Evolutionary conservation across 2,888 invertebrate species (phyloP), one percentile per base, ranked within the genome.

Genomic region (Chorisops tibialis): DNA sequence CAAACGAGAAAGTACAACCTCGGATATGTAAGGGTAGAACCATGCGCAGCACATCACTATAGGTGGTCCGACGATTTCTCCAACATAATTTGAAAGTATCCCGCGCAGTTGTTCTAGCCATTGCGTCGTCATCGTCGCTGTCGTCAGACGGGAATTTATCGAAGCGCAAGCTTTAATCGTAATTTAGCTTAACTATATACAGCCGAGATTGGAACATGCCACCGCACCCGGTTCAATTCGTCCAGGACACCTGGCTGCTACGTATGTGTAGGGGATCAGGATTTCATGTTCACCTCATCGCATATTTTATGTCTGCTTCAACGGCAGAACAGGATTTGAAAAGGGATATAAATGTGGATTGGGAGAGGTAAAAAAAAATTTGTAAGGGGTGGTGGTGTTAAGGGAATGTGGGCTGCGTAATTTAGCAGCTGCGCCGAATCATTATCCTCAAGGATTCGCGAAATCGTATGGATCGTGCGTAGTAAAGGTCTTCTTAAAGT

Each of bases 241-340:
- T n/a, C n/a, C n/a, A n/a, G 56, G 56, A 56, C 56, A 56, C 56
- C 56, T 56, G 56, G 56, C 45, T 16, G 43, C 30, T 56, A 30
- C 43, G 14, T 56, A 43, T 56, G 56, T 56, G 56, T 56, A 56
- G 56, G 56, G 56, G 43, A 56, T 45, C 41, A 18, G 56, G 35
- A 43, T 56, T 56, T n/a, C 56, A n/a, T n/a, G 56, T 56, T 56
- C 56, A 56, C 56, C 56, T 56, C n/a, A n/a, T n/a, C 56, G 21
- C 56, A 56, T 43, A n/a, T n/a, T n/a, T n/a, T n/a, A n/a, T n/a
- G n/a, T n/a, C n/a, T n/a, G n/a, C n/a, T n/a, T n/a, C n/a, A n/a
- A n/a, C n/a, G n/a, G n/a, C n/a, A n/a, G n/a, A n/a, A n/a, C n/a
- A n/a, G n/a, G n/a, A n/a, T n/a, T n/a, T n/a, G n/a, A n/a, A n/a